Base-by-base conservation (phyloP, 2,797 vertebrate species). In the Chaetodon trifasciatus region DNA sequence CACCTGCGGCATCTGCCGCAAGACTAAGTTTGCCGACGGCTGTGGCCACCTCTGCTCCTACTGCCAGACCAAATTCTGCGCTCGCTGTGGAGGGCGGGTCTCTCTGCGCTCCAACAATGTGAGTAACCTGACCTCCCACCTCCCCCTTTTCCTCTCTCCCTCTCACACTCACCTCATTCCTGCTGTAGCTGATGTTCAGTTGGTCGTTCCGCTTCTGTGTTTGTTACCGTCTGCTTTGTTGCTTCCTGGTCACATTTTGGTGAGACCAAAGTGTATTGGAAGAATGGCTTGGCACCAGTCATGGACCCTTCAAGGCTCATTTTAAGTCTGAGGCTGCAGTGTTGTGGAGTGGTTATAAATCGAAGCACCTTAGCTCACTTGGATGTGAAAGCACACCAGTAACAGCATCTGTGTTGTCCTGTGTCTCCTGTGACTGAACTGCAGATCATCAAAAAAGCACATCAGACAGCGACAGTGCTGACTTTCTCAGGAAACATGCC, bases 51-150 rank as follows among this genome's bases (percentile, higher is more conserved):
- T 97, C 72, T 99, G 98, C 93, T 99, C 98, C 89, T 99, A 99
- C 92, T 99, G 98, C 94, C 98, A 97, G 95, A 99, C 97, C 91
- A 98, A 97, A 92, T 99, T 99, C 92, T 99, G 98, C 74, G 98
- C 98, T 68, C 97, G 98, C 82, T 99, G 98, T 11, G 98, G 98
- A 78, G 98, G 98, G 50, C 97, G 98, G 39, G 98, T 99, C 91
- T 98, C 97, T 75, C 97, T 99, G 80, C 97, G 98, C 78, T 99
- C 98, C 81, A 99, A 98, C 95, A 99, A 98, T 89, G 98, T 99
- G 96, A 99, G 98, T 93, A 86, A 76, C 71, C 61, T 60, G n/a
- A 56, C 19, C 84, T 21, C 21, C 70, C 49, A 44, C 44, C 19
- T 68, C 44, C 13, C 70, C 35, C 8, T 52, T 50, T 56, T 1